Evolutionary conservation across 1,140 invertebrate genomes (phyloP).

Genomic region (Zaprionus tsacasi): DNA sequence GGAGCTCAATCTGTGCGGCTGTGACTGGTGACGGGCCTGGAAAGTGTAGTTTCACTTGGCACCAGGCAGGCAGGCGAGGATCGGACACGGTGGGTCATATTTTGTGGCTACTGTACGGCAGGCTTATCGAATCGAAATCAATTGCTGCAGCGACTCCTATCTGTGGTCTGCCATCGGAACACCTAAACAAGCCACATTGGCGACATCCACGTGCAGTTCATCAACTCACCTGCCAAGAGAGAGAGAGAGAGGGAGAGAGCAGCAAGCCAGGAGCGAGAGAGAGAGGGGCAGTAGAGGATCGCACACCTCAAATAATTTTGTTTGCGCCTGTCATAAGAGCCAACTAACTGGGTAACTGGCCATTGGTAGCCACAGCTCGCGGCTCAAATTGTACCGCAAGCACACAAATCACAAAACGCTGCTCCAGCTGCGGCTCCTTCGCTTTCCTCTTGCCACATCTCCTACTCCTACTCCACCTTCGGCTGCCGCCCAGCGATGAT

Average conservation of each 20-base stretch:
- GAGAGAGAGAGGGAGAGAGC: constrained; percentile 17
- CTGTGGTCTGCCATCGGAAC: constrained; percentile 67
- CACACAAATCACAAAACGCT: constrained; percentile 76
- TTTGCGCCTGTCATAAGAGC: constrained; percentile 78
- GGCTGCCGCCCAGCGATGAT: constrained; percentile 65
- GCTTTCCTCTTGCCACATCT: not conserved
- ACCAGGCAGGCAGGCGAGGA: not conserved
- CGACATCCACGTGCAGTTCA: constrained; percentile 65
- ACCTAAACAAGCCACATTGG: constrained; percentile 79
- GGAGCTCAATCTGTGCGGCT: constrained; percentile 12
- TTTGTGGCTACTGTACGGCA: constrained; percentile 19
- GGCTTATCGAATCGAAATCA: constrained; percentile 74
- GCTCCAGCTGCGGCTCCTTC: constrained; percentile 36
- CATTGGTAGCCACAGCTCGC: constrained; percentile 76
- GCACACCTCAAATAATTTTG: constrained; percentile 72
- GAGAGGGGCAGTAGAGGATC: constrained; percentile 40
- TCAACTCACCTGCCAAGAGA: constrained; percentile 41
- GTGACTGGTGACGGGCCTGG: constrained; percentile 7
- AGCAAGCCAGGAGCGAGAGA: constrained; percentile 26
- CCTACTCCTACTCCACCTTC: not conserved
- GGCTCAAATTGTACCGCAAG: constrained; percentile 82
- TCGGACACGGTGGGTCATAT: constrained; percentile 15
- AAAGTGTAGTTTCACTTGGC: constrained; percentile 7
- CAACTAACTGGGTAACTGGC: constrained; percentile 62
- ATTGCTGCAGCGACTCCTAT: constrained; percentile 59